Conservation (phyloP, 2,888 invertebrate genomes). For the Thereva unica region DNA sequence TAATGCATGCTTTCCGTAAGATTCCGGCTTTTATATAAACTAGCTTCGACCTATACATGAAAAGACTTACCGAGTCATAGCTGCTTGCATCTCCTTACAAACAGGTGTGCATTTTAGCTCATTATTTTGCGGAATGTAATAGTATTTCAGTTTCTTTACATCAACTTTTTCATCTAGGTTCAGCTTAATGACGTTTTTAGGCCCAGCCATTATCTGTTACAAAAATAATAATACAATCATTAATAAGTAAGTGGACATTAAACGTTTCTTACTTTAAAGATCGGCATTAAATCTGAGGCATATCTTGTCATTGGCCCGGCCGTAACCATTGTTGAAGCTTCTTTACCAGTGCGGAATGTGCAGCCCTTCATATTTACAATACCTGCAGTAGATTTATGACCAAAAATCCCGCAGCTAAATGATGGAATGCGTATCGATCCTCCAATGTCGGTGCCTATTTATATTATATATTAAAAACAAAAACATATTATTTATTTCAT, state of each 20-base stretch:
- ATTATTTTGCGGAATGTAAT: constrained; percentile 76
- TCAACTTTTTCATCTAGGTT: constrained; percentile 67
- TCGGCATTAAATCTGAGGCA: constrained; percentile 77
- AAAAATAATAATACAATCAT: background rate
- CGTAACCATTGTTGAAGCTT: constrained; percentile 76
- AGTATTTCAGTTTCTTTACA: constrained; percentile 70
- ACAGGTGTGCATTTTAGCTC: constrained; percentile 76
- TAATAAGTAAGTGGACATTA: background rate
- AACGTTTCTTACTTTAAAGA: constrained; percentile 67
- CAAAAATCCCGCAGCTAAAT: constrained; percentile 84
- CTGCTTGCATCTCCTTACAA: constrained; percentile 66
- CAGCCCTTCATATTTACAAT: constrained; percentile 66
- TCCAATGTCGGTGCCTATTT: constrained; percentile 84
- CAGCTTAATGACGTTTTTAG: constrained; percentile 61
- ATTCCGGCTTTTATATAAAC: too few relatives aligned
- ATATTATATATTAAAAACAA: constrained; percentile 10
- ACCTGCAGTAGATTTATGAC: constrained; percentile 75
- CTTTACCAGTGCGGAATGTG: constrained; percentile 70
- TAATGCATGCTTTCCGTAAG: too few relatives aligned
- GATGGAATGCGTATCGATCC: constrained; percentile 91
- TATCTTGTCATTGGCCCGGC: constrained; percentile 82
- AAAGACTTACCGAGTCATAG: constrained; percentile 62
- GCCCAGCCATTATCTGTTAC: constrained; percentile 53
- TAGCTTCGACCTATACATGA: too few relatives aligned
- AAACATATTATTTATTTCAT: constrained; percentile 6